phyloP scores from a whole-genome alignment of 2,113 vertebrate genomes.

The Heterotis niloticus region DNA sequence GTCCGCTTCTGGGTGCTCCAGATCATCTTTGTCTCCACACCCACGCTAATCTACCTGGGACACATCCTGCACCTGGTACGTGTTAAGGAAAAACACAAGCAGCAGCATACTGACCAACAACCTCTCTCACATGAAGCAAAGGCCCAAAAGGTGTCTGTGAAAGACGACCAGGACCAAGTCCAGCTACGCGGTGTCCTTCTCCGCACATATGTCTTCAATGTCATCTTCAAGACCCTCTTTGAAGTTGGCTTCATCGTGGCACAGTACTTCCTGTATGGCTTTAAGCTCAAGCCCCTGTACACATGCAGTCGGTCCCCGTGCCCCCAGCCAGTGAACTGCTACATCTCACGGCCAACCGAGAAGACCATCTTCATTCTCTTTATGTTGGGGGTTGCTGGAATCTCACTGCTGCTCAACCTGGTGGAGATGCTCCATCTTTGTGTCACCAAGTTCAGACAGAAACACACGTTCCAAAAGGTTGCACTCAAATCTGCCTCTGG shows the following conservation, averaged over 20 bases:
- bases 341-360: constrained; percentile 79
- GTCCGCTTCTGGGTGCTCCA: constrained; percentile 84
- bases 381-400: constrained; percentile 74
- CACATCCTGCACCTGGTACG: constrained; percentile 78
- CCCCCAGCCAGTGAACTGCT: constrained; percentile 77
- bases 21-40: constrained; percentile 84
- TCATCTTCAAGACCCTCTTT: constrained; percentile 76
- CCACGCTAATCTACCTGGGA: constrained; percentile 77
- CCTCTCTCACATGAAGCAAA: constrained; percentile 41
- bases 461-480: constrained; percentile 44
- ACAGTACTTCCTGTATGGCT: constrained; percentile 75
- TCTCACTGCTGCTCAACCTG: constrained; percentile 77
- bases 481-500: background rate
- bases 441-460: constrained; percentile 67
- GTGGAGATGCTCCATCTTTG: constrained; percentile 77
- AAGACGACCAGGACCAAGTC: constrained; percentile 56
- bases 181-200: constrained; percentile 69
- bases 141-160: constrained; percentile 39
- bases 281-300: constrained; percentile 78
- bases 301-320: constrained; percentile 72
- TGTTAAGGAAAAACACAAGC: constrained; percentile 69
- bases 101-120: constrained; percentile 39
- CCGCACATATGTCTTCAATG: constrained; percentile 74
- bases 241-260: constrained; percentile 79
- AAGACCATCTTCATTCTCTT: constrained; percentile 84